phyloP scores from a whole-genome alignment of 1,140 invertebrate genomes.

The Papilio polytes region DNA sequence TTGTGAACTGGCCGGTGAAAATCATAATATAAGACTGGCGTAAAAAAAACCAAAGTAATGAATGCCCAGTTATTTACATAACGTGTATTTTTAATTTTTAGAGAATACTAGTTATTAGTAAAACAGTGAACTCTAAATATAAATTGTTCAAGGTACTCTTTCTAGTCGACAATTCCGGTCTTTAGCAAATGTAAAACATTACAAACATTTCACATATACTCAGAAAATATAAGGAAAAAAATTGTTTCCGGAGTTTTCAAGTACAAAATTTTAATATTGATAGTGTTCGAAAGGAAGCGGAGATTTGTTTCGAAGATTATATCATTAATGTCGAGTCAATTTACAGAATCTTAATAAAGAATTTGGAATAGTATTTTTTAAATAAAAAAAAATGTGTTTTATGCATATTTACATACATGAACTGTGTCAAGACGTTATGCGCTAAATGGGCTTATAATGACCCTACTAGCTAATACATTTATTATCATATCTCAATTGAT shows the following conservation, averaged over 20 bases:
- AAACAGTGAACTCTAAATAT: neutral
- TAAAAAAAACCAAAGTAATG: neutral
- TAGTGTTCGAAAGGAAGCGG: neutral
- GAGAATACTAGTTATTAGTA: neutral
- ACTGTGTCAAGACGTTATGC: neutral
- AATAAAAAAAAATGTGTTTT: neutral
- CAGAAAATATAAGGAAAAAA: neutral
- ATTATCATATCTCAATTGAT: conserved; percentile 12
- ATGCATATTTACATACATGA: neutral
- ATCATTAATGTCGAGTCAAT: neutral
- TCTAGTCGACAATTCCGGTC: neutral
- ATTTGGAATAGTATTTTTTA: neutral
- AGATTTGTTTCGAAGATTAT: neutral
- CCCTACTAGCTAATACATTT: neutral
- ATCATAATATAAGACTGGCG: neutral
- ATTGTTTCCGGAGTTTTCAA: neutral
- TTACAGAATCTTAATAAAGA: neutral
- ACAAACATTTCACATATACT: neutral
- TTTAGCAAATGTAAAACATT: neutral
- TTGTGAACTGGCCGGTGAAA: neutral
- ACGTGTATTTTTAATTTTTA: neutral
- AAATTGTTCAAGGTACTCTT: neutral
- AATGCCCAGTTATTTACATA: neutral
- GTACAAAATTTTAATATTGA: neutral
- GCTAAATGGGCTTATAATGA: neutral